Conservation (phyloP, 2,888 invertebrate genomes). For the Lymantria dispar region DNA sequence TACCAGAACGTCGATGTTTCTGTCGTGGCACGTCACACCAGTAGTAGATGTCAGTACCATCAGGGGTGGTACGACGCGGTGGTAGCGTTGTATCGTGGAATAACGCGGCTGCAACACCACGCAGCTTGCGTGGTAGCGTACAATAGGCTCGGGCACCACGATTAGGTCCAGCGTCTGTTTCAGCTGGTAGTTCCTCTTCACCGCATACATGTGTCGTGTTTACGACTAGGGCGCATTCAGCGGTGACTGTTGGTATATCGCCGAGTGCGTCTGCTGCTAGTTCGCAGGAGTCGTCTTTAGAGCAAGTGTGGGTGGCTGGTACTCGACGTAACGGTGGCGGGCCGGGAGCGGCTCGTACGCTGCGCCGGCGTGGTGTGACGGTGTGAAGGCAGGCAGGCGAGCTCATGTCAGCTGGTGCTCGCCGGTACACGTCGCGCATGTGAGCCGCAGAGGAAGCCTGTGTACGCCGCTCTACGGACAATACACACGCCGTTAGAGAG, state of each 20-base stretch:
- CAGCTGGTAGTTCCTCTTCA: slow-evolving; percentile 85
- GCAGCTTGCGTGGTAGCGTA: slow-evolving; percentile 71
- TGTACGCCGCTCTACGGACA: slow-evolving; percentile 46
- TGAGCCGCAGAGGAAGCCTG: slow-evolving; percentile 46
- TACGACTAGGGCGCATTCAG: slow-evolving; percentile 4
- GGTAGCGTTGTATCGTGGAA: slow-evolving; percentile 75
- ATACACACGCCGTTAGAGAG: slow-evolving; percentile 42
- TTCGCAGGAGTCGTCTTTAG: slow-evolving; percentile 70
- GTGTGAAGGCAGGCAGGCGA: slow-evolving; percentile 78
- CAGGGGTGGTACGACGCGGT: slow-evolving; percentile 89
- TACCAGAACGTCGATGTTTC: slow-evolving; percentile 74
- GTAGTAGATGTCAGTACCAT: slow-evolving; percentile 93
- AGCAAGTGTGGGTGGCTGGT: slow-evolving; percentile 29
- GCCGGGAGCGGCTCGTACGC: slow-evolving; percentile 38
- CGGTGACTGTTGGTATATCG: slow-evolving; percentile 23
- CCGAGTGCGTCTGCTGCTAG: slow-evolving; percentile 43
- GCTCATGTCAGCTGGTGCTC: slow-evolving; percentile 46
- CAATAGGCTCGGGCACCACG: slow-evolving; percentile 70
- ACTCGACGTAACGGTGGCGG: slow-evolving; percentile 50
- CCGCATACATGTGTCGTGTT: slow-evolving; percentile 75
- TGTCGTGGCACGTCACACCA: slow-evolving; percentile 91
- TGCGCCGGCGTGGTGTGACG: slow-evolving; percentile 50
- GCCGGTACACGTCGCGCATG: slow-evolving; percentile 84
- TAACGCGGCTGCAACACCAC: slow-evolving; percentile 53
- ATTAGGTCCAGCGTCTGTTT: slow-evolving; percentile 24